These are phyloP conservation scores for Polyergus mexicanus DNA, from an alignment of 1,140 invertebrate species.

Conservation along the genomic window DNA sequence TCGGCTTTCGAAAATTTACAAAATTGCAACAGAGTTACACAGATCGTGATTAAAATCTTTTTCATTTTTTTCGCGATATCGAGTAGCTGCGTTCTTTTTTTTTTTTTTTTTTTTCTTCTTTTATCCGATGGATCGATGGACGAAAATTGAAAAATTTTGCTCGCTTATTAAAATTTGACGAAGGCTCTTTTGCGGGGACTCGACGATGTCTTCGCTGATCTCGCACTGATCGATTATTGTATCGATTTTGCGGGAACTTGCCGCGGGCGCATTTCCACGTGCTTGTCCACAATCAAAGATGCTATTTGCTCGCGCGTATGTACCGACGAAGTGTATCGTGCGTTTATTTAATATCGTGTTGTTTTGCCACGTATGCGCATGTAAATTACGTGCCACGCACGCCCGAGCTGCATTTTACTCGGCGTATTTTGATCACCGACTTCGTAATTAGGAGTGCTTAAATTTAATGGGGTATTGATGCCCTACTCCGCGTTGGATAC, in stretches of 20 bases:
- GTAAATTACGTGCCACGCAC: constrained; percentile 43
- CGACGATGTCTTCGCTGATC: constrained; percentile 25
- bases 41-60: no score
- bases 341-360: constrained; percentile 51
- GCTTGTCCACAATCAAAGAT: constrained; percentile 46
- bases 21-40: no score
- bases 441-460: constrained; percentile 55
- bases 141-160: not conserved
- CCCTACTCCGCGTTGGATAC: constrained; percentile 21
- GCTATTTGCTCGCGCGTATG: constrained; percentile 43
- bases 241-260: constrained; percentile 15
- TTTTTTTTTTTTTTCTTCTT: no score
- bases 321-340: constrained; percentile 3
- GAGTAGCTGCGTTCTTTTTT: not conserved
- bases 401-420: constrained; percentile 25
- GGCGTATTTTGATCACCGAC: constrained; percentile 48
- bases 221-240: constrained; percentile 40
- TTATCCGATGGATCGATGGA: no score
- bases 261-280: constrained; percentile 48
- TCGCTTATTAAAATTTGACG: not conserved
- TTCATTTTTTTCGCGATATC: not conserved
- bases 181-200: not conserved
- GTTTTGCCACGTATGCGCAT: constrained; percentile 23
- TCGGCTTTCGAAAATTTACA: no score
- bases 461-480: constrained; percentile 43